Base-by-base conservation (phyloP, 2,797 vertebrate genomes). In the Tenualosa thibaudeaui region DNA sequence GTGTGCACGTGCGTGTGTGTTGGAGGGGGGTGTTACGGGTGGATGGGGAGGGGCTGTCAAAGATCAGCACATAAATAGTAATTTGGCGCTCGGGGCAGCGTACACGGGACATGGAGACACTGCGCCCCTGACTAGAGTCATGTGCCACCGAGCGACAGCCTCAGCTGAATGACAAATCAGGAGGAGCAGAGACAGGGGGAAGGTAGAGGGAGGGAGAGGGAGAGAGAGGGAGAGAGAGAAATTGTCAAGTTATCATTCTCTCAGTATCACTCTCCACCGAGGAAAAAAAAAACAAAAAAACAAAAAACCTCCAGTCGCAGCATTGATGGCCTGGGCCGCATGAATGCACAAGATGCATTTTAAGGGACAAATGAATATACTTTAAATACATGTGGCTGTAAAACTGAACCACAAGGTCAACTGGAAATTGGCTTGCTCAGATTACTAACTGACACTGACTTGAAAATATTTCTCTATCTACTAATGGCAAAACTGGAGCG, bases 31-130 rank as follows among this genome's bases (percentile, higher is more conserved):
- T 17, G 68, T 31, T 31, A 26, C 13, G 68, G 68, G 68, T 22
- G 26, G 62, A 26, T 31, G 62, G 62, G 68, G n/a, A 19, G 68
- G 68, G 37, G 15, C 40, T 93, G 93, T 93, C 93, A 94, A 91
- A 94, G 93, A 94, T 94, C 91, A 93, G 91, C 91, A 93, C 92
- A 95, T 94, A 94, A 95, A 95, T 94, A 95, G 92, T 93, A 92
- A 94, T 92, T 92, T 91, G 90, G 87, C 82, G 92, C 92, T 94
- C 81, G 87, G 89, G 94, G 94, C 92, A 58, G 89, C 85, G 89
- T 90, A 82, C 84, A 71, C 54, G 40, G 92, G 93, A 93, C 92
- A 93, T 88, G 17, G 90, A 86, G 85, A 90, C 82, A 85, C 91
- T 81, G 88, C 90, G 92, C 93, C 92, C 89, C 89, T 89, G 90